phyloP scores from a whole-genome alignment of 2,113 vertebrate genomes.

The Alaudala cheleensis region DNA sequence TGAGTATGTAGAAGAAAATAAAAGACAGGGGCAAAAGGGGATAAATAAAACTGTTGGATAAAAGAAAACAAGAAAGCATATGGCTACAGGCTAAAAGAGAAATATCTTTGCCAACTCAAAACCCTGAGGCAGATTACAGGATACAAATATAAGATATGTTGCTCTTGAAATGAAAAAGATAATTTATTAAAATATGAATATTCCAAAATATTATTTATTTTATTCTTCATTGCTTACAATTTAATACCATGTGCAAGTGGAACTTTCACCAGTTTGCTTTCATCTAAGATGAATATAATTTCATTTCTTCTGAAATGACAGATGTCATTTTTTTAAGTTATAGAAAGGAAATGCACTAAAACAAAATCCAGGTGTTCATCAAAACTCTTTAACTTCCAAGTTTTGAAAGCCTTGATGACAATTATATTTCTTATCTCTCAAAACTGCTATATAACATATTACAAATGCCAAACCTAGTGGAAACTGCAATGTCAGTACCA shows the following conservation, averaged over 20 bases:
- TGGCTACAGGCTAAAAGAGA: constrained; percentile 20
- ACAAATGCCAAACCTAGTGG: neutral
- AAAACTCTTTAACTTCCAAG: neutral
- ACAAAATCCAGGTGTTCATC: neutral
- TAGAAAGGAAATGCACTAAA: neutral
- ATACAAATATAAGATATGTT: constrained; percentile 21
- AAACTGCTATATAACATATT: neutral
- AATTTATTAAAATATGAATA: constrained; percentile 61
- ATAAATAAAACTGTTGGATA: constrained; percentile 64
- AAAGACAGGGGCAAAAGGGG: constrained; percentile 49
- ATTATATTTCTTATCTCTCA: neutral
- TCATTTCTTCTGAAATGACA: neutral
- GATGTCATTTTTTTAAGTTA: neutral
- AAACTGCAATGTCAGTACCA: neutral
- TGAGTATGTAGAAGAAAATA: constrained; percentile 54
- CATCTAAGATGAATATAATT: neutral
- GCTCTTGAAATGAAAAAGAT: constrained; percentile 27
- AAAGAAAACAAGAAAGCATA: constrained; percentile 49
- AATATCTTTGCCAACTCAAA: constrained; percentile 40
- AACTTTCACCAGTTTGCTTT: constrained; percentile 10
- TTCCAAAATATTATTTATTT: constrained; percentile 20
- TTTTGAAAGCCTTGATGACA: neutral
- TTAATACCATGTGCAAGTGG: neutral
- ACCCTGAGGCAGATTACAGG: constrained; percentile 40
- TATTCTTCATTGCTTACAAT: constrained; percentile 37